Base-by-base conservation (phyloP, 2,888 invertebrate species). In the Tiliacea citrago region DNA sequence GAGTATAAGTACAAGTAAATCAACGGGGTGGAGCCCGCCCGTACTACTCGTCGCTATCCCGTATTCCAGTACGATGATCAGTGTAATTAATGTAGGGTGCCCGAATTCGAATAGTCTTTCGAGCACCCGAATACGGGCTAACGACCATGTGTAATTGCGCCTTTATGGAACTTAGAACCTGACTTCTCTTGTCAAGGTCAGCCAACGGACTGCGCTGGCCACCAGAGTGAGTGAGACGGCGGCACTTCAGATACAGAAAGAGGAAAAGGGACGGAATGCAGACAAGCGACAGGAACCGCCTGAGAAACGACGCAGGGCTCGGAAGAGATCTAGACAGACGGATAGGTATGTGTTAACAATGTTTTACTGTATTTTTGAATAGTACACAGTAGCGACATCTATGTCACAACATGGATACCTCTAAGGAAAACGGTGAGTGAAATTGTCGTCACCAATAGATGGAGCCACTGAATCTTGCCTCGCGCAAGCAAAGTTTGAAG, bases 291-390 rank as follows among this genome's bases (percentile, higher is more conserved):
- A 12, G 35, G 6, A 39, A 24, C 18, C 35, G 5, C 18, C 29
- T 13, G 18, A 3, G 39, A 21, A 39, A 4, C 39, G 10, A 21
- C 0, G 16, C 13, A 9, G 13, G 8, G 13, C n/a, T 62, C 29
- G 53, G 16, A 75, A 63, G 53, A 55, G 35, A 39, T 39, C 16
- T 10, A 29, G 29, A 29, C 9, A 62, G 24, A 21, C 29, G 5
- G 24, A 53, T 2, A 60, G 49, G 73, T 73, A 74, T 29, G 74
- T 42, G 16, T 16, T n/a, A 39, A 13, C 39, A 35, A 1, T 35
- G 12, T 21, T 35, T 35, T 60, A 21, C 1, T 35, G 18, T 58
- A 35, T 58, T 35, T 24, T 58, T 12, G 0, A 35, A 35, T 21
- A 35, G 35, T 10, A 60, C 35, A 21, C 21, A 60, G 21, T 60